Evolutionary conservation across 1,140 invertebrate genomes (phyloP), one percentile per base, ranked within the genome.

Genomic region (Pinna nobilis): DNA sequence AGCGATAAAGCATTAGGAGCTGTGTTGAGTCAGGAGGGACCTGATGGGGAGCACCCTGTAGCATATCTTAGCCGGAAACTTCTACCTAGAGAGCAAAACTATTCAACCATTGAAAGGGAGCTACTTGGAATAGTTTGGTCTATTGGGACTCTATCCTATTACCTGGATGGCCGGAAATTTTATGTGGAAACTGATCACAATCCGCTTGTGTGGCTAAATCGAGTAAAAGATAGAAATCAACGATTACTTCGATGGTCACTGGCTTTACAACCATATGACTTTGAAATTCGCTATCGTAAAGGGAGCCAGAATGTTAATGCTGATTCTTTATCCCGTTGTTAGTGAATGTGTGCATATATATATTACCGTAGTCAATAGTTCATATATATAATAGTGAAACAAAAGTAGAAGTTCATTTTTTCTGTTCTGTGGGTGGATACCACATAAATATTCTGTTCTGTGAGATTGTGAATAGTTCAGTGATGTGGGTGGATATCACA

Each of bases 1-100:
- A 65, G 60, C n/a, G 9, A 64, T 18, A 32, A 35, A 44, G 11
- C 76, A 77, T 41, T 82, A 77, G 39, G 66, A 30, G 44, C 64
- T 33, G 49, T 66, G 18, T 30, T 72, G 2, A 57, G 60, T 47
- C 70, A 72, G 13, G 18, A 55, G 13, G 4, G 44, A 3, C 1
- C n/a, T 4, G 51, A 72, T 35, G 70, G 61, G 55, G 60, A 68
- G 23, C 66, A 69, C 39, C 66, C 67, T 15, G 57, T 70, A 25
- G 55, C 67, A 0, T 70, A 61, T 35, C 3, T 59, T 1, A 65
- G 70, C 30, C 55, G 30, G 33, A 72, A 72, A 37, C 25, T 72
- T 11, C 20, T 65, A 33, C 50, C 37, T 9, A 32, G 63, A 32
- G 51, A 73, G 33, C 33, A 60, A 9, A 67, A 73, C 20, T 73